A percentile compares a stretch with the other conserved stretches of the same genome.
phyloP scores from a whole-genome alignment of 2,888 invertebrate species.

The Acrobasis suavella region DNA sequence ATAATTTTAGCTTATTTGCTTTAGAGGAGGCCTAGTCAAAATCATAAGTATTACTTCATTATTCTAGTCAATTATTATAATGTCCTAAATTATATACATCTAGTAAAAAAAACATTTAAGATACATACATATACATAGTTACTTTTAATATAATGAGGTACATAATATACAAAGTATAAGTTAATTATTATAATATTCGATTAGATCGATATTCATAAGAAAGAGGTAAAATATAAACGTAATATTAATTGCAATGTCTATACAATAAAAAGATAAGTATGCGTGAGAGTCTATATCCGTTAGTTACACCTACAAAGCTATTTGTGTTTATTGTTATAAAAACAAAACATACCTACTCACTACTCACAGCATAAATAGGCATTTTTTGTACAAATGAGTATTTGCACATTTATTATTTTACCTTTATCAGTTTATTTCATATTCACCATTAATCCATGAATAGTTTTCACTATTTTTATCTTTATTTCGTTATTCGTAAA shows the following conservation, averaged over 20 bases:
- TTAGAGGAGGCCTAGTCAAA: conserved; percentile 58
- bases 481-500: no score
- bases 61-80: conserved; percentile 74
- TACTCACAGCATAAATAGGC: no score
- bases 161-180: conserved; percentile 21
- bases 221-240: conserved; percentile 12
- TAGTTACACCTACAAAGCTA: background rate
- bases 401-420: no score
- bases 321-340: background rate
- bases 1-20: background rate
- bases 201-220: conserved; percentile 18
- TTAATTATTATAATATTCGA: conserved; percentile 17
- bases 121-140: background rate
- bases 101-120: conserved; percentile 7
- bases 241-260: conserved; percentile 16
- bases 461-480: no score
- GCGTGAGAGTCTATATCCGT: conserved; percentile 14
- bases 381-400: no score
- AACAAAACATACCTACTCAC: no score
- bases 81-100: conserved; percentile 40
- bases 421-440: no score
- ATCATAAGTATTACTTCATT: conserved; percentile 46
- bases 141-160: conserved; percentile 17
- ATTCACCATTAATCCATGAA: no score
- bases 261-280: conserved; percentile 16